These are phyloP conservation scores for Knipowitschia caucasica DNA, from an alignment of 2,797 vertebrate species.

Conservation along the genomic window DNA sequence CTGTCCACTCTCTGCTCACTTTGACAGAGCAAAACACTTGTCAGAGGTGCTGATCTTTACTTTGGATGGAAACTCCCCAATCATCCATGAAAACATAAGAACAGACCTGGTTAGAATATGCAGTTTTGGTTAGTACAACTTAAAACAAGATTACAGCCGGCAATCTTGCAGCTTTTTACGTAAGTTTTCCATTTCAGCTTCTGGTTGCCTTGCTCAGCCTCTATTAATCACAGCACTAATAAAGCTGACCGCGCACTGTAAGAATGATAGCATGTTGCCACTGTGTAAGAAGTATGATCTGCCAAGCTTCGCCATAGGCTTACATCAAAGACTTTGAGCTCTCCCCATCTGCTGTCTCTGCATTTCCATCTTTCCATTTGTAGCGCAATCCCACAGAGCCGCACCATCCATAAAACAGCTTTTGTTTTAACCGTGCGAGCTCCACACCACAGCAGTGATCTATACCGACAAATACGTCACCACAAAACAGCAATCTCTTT, in stretches of 20 bases:
- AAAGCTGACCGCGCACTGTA: not conserved
- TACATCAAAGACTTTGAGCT: constrained; percentile 10
- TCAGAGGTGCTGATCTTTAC: no score
- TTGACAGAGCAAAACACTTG: no score
- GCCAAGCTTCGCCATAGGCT: constrained; percentile 12
- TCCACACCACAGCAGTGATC: constrained; percentile 6
- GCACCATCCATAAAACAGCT: not conserved
- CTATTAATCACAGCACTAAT: not conserved
- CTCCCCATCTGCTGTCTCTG: constrained; percentile 30
- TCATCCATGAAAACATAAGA: no score
- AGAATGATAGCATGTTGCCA: constrained; percentile 12
- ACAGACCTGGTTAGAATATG: no score
- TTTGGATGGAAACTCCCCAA: no score
- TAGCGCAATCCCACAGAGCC: constrained; percentile 13
- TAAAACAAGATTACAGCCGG: no score
- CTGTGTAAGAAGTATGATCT: constrained; percentile 23
- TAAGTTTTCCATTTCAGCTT: no score
- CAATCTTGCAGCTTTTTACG: no score
- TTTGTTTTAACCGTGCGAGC: constrained; percentile 18
- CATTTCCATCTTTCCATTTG: constrained; percentile 23
- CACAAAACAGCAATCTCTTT: not conserved
- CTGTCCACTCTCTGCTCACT: no score
- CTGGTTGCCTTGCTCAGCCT: not conserved
- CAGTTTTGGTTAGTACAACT: no score
- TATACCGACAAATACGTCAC: constrained; percentile 1